A percentile compares a stretch with the other conserved stretches of the same genome.
These are phyloP conservation scores for Sus scrofa DNA, from an alignment of 2,113 vertebrate species.

Conservation along the genomic window DNA sequence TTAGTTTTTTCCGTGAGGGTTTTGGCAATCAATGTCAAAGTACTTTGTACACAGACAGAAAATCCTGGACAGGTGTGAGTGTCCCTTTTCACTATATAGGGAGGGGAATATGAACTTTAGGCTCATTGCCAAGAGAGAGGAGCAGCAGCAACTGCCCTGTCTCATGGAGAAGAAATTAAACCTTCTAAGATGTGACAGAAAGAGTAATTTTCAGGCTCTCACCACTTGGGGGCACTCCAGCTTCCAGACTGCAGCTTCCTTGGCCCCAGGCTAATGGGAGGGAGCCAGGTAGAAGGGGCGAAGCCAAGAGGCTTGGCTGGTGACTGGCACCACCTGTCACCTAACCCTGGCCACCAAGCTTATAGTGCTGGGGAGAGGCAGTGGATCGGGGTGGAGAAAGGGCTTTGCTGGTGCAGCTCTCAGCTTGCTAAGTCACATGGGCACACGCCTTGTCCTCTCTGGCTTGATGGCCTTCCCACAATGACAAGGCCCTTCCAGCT, in stretches of 20 bases:
- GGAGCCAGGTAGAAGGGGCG: neutral
- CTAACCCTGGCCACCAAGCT: neutral
- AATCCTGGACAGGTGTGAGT: neutral
- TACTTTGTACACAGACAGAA: slow-evolving; percentile 40
- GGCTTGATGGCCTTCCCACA: neutral
- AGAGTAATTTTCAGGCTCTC: slow-evolving; percentile 45
- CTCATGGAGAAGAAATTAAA: slow-evolving; percentile 6
- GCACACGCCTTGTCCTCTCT: neutral
- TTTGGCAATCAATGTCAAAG: slow-evolving; percentile 72
- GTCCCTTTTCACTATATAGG: neutral
- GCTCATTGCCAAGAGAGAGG: neutral
- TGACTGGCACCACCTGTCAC: neutral
- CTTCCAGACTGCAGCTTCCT: slow-evolving; percentile 1
- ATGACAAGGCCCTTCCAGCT: neutral
- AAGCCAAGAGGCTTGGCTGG: neutral
- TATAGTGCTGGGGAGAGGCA: neutral
- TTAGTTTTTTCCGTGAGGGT: slow-evolving; percentile 22
- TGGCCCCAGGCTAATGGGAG: neutral
- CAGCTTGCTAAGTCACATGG: neutral
- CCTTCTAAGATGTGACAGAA: slow-evolving; percentile 7
- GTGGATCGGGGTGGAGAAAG: neutral
- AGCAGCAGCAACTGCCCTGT: neutral
- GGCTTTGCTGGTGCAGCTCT: neutral
- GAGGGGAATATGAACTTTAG: neutral
- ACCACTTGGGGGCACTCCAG: neutral